Percentiles rank a stretch among this genome's conserved stretches.
phyloP scores from a whole-genome alignment of 2,888 invertebrate genomes.

The Mycalesis mineus region DNA sequence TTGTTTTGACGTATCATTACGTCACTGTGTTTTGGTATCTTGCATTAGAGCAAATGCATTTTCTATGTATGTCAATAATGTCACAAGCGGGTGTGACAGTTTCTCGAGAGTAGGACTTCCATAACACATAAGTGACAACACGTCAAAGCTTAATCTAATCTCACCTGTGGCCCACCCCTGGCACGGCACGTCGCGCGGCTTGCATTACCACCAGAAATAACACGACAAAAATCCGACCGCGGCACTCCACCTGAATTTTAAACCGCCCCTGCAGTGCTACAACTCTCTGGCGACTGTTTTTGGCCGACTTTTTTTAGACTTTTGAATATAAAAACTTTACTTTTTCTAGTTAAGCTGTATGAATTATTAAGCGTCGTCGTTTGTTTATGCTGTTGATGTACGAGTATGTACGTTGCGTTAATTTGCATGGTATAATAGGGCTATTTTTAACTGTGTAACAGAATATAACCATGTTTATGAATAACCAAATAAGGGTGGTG shows the following conservation, averaged over 20 bases:
- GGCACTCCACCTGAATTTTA: conserved; percentile 22
- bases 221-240: conserved; percentile 25
- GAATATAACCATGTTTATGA: no score
- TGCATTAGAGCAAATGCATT: no score
- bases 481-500: no score
- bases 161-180: not conserved
- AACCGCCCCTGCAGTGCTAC: conserved; percentile 9
- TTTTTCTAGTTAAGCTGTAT: not conserved
- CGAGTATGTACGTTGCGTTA: no score
- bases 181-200: not conserved
- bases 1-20: no score
- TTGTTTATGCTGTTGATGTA: no score
- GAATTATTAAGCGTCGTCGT: not conserved
- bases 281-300: conserved; percentile 12
- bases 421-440: no score
- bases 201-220: conserved; percentile 25
- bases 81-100: no score
- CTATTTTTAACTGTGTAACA: no score
- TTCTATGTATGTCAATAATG: no score
- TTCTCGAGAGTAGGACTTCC: no score
- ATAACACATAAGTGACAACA: not conserved
- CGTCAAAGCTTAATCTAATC: not conserved
- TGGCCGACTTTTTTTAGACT: conserved; percentile 1
- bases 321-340: conserved; percentile 1
- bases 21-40: no score